Evolutionary conservation across 2,888 invertebrate species (phyloP).

Genomic region (Plagiodera versicolora): DNA sequence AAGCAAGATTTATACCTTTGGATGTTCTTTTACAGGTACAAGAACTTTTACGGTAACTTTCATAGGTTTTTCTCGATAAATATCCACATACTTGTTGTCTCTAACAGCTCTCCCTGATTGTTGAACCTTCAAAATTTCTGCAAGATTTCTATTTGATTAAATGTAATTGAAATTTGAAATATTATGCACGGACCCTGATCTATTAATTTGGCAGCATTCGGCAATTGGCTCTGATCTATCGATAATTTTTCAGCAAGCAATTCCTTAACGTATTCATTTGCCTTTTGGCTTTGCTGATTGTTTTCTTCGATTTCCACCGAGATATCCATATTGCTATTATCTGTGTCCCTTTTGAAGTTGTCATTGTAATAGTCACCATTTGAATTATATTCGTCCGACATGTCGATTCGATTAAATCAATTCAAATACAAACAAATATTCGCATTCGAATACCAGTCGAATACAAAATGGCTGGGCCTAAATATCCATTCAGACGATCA

Average conservation of each 20-base stretch:
- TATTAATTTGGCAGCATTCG: constrained; percentile 69
- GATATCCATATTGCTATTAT: background rate
- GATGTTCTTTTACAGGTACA: constrained; percentile 84
- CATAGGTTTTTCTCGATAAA: constrained; percentile 83
- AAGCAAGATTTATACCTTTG: constrained; percentile 63
- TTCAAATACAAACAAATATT: no score
- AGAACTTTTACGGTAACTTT: constrained; percentile 84
- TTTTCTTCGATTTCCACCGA: constrained; percentile 32
- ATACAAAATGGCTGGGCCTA: no score
- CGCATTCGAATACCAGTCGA: no score
- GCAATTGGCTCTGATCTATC: constrained; percentile 55
- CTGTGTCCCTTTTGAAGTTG: constrained; percentile 46
- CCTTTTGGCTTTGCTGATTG: constrained; percentile 55
- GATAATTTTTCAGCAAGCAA: constrained; percentile 56
- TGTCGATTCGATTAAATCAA: no score
- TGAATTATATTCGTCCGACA: constrained; percentile 52
- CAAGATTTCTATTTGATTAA: no score
- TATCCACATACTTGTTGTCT: constrained; percentile 77
- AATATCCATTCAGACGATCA: no score
- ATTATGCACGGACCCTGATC: constrained; percentile 65
- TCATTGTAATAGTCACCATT: constrained; percentile 50
- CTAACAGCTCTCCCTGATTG: constrained; percentile 48
- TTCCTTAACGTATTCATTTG: constrained; percentile 77
- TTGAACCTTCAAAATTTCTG: constrained; percentile 77
- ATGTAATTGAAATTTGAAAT: no score